phyloP scores from a whole-genome alignment of 2,113 vertebrate genomes.

The Caranx ignobilis region DNA sequence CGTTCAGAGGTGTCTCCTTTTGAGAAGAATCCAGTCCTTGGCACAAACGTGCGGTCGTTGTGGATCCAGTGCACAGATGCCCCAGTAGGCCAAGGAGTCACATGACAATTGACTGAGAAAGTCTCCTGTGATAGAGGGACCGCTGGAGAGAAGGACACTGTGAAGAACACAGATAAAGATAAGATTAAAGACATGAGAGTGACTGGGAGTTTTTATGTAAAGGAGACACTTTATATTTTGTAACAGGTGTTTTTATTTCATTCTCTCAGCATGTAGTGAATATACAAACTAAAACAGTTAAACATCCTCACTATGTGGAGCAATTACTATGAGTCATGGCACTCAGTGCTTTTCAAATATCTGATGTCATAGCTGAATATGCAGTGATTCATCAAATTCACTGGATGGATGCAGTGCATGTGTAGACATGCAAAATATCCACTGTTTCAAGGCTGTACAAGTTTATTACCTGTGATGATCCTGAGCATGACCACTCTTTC shows the following conservation, averaged over 20 bases:
- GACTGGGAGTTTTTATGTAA: neutral
- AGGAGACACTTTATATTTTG: neutral
- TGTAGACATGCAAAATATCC: neutral
- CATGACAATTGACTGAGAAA: conserved; percentile 53
- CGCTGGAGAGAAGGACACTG: conserved; percentile 70
- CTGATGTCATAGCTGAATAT: neutral
- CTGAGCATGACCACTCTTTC: conserved; percentile 59
- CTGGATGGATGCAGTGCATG: neutral
- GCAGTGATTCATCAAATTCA: neutral
- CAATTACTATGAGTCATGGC: neutral
- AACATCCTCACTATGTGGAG: neutral
- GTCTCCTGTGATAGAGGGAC: conserved; percentile 42
- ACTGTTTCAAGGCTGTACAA: neutral
- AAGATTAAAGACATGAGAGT: neutral
- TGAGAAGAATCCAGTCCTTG: neutral
- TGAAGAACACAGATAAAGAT: conserved; percentile 1
- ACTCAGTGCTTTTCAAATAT: no score
- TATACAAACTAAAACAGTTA: neutral
- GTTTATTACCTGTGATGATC: conserved; percentile 76
- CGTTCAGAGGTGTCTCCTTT: fast-evolving
- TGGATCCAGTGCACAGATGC: conserved; percentile 57
- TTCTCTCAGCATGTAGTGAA: neutral
- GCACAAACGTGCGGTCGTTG: conserved; percentile 43
- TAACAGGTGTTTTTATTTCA: neutral
- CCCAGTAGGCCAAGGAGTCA: conserved; percentile 37